Evolutionary conservation across 2,797 vertebrate genomes (phyloP), one percentile per base, ranked within the genome.

Genomic region (Dallia pectoralis): DNA sequence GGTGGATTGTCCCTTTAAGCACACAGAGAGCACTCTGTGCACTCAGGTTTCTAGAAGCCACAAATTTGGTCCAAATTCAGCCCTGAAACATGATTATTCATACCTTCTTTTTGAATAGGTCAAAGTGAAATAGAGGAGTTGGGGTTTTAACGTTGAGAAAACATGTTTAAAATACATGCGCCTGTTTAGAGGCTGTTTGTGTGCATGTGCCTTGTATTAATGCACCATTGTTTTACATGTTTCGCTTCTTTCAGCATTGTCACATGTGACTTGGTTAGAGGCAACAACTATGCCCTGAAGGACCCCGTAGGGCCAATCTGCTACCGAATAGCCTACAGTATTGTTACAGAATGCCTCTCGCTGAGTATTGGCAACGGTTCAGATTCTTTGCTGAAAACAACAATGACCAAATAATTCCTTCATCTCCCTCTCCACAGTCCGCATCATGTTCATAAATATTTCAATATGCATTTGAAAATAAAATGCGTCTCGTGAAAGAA

Each of bases 401-500:
- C 68, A 14, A 74, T 74, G 33, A 74, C 68, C 61, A 65, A 59
- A 51, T 40, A 47, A 47, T 67, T 29, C 29, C 47, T 64, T 32
- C 47, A 53, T 8, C 64, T 67, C 22, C 61, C 30, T 33, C 32
- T 51, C 1, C 30, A 15, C 69, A 48, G 47, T n/a, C 48, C n/a
- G 47, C 29, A 30, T 29, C 62, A 15, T 30, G 69, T 76, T 85
- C 85, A 88, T 90, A 67, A 81, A 90, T 89, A 85, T 90, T 90
- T 88, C 72, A 89, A 71, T 18, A 74, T n/a, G 62, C 65, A 76
- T 85, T 87, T 80, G 56, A 77, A 85, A 85, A 85, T 84, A 80
- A 88, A 88, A 85, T 82, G 78, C 74, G 82, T 87, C 70, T 89
- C 83, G 71, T 79, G 72, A 77, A 87, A 84, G 85, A 78, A 86